phyloP scores from a whole-genome alignment of 2,888 invertebrate species.

The Lepidonotus clava region DNA sequence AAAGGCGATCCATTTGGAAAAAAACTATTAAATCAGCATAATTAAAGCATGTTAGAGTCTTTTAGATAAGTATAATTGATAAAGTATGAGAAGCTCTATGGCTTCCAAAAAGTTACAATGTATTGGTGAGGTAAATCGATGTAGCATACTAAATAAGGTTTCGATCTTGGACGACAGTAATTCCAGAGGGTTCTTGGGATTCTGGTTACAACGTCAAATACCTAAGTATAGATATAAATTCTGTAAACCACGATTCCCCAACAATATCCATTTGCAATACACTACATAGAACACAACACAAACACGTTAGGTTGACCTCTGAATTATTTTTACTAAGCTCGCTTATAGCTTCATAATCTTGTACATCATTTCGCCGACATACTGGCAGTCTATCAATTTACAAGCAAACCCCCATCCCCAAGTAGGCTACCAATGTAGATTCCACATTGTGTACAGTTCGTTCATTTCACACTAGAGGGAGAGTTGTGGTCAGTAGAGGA shows the following conservation, averaged over 20 bases:
- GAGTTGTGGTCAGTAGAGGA: too few species aligned
- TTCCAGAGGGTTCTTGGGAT: not conserved
- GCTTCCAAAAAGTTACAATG: not conserved
- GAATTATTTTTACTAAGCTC: constrained; percentile 40
- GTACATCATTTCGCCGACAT: not conserved
- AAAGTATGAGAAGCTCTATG: not conserved
- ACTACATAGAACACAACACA: constrained; percentile 34
- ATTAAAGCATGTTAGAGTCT: too few species aligned
- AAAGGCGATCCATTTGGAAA: too few species aligned
- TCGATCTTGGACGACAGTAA: not conserved
- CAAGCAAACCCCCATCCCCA: not conserved
- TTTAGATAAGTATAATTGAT: not conserved
- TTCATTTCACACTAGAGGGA: too few species aligned
- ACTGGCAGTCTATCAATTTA: not conserved
- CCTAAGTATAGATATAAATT: not conserved
- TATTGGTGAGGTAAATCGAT: not conserved
- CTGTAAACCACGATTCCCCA: not conserved
- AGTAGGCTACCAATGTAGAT: too few species aligned
- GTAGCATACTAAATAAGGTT: not conserved
- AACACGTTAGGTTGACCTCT: constrained; percentile 10
- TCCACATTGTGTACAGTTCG: too few species aligned
- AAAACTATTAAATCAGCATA: too few species aligned
- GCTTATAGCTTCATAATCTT: not conserved
- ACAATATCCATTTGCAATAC: not conserved
- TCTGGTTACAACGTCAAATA: not conserved